phyloP scores from a whole-genome alignment of 2,113 vertebrate species.

The Lichenostomus cassidix region DNA sequence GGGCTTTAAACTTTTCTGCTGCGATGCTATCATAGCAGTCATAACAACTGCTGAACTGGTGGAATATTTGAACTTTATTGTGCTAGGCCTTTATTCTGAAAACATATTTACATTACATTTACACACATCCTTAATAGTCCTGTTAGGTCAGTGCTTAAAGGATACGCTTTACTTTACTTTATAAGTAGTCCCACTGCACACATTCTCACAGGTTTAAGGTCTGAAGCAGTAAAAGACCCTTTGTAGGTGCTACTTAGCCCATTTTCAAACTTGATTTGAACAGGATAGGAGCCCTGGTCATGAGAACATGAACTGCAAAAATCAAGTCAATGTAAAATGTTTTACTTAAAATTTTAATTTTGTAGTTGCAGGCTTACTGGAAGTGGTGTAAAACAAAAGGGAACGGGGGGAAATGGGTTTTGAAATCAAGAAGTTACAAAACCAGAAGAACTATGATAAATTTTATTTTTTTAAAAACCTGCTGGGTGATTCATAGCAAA shows the following conservation, averaged over 20 bases:
- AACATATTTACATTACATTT: neutral
- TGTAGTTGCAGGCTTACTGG: neutral
- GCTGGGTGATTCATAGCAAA: neutral
- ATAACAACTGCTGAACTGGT: neutral
- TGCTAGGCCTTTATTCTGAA: neutral
- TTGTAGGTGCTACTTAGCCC: neutral
- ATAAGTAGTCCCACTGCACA: neutral
- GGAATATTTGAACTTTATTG: neutral
- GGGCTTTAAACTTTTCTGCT: neutral
- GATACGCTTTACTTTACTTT: neutral
- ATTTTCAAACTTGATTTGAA: neutral
- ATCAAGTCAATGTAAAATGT: neutral
- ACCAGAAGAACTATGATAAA: neutral
- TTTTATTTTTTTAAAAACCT: neutral
- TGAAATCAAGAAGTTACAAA: neutral
- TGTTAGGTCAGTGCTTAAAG: neutral
- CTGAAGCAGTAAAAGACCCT: neutral
- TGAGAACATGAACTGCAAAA: neutral
- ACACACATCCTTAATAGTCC: neutral
- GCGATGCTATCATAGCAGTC: neutral
- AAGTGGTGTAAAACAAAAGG: neutral
- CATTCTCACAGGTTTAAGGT: neutral
- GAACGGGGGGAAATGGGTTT: neutral
- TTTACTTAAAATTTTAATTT: neutral
- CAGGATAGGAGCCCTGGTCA: neutral